Evolutionary conservation across 2,797 vertebrate genomes (phyloP).

Genomic region (Megaceryle alcyon): DNA sequence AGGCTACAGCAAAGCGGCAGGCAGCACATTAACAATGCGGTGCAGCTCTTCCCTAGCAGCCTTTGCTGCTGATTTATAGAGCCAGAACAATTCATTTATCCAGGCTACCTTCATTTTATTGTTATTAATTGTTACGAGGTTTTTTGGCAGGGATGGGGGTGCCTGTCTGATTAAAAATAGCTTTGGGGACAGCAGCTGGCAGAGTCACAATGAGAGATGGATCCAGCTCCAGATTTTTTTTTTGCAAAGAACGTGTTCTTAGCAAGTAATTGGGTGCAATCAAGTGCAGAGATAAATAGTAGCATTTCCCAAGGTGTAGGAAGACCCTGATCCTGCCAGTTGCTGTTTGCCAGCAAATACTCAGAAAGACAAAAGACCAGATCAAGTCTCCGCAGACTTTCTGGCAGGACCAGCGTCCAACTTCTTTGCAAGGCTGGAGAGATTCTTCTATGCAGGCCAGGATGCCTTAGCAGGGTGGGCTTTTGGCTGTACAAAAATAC

Average conservation of each 20-base stretch:
- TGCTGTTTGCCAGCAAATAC: neutral
- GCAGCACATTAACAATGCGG: neutral
- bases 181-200: slow-evolving; percentile 57
- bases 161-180: slow-evolving; percentile 59
- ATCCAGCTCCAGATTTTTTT: slow-evolving; percentile 34
- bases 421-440: neutral
- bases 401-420: neutral
- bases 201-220: slow-evolving; percentile 14
- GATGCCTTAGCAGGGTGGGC: neutral
- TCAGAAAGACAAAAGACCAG: neutral
- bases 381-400: neutral
- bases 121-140: slow-evolving; percentile 36
- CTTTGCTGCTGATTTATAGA: neutral
- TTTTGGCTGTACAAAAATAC: neutral
- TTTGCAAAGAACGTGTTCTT: slow-evolving; percentile 29
- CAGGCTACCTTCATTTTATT: slow-evolving; percentile 45
- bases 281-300: slow-evolving; percentile 28
- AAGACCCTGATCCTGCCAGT: neutral
- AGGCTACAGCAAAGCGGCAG: neutral
- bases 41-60: neutral
- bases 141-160: slow-evolving; percentile 40
- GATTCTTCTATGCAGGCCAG: neutral
- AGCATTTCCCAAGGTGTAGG: slow-evolving; percentile 32
- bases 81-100: neutral
- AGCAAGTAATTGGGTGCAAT: slow-evolving; percentile 52